Base-by-base conservation (phyloP, 2,888 invertebrate genomes). In the Apotomis betuletana region DNA sequence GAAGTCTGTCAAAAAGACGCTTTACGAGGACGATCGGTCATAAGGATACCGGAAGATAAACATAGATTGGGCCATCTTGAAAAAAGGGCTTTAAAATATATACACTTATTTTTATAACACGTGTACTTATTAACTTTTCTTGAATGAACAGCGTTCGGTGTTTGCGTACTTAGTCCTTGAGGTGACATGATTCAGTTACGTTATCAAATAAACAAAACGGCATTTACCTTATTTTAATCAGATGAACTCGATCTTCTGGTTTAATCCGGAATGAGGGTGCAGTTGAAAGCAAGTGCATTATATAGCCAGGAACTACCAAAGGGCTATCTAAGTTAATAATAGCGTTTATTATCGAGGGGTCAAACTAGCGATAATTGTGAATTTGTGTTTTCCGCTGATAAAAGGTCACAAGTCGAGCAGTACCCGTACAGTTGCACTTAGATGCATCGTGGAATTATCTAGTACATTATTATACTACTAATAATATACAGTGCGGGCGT, bases 201-300 rank as follows among this genome's bases (percentile, higher is more conserved):
- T 57, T 38, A 57, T 57, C 36, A 38, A 38, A 5, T 6, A 13
- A 41, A 59, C 41, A 59, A 4, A 46, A 10, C 36, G 15, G 13
- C 10, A 62, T 36, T 38, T 9, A 4, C 46, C 27, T 57, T 36
- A 55, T 67, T 49, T 57, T 55, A 46, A 57, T 51, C 57, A 49
- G 36, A 38, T 67, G 67, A 67, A 58, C 67, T 67, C 36, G 27
- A 61, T 62, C 61, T 58, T 58, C 67, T 72, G n/a, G 67, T 72
- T 72, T 46, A 58, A 58, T 68, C 67, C 58, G 58, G 72, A 67
- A 67, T 72, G 63, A 41, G n/a, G 27, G n/a, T 46, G 67, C n/a
- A 63, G 46, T n/a, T 44, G 41, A 52, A 36, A 44, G 5, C 41
- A 41, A 41, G 41, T 44, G 58, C 12, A 46, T 57, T 69, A 58